Conservation (phyloP, 2,797 vertebrate genomes). For the Sebastes goodei region DNA sequence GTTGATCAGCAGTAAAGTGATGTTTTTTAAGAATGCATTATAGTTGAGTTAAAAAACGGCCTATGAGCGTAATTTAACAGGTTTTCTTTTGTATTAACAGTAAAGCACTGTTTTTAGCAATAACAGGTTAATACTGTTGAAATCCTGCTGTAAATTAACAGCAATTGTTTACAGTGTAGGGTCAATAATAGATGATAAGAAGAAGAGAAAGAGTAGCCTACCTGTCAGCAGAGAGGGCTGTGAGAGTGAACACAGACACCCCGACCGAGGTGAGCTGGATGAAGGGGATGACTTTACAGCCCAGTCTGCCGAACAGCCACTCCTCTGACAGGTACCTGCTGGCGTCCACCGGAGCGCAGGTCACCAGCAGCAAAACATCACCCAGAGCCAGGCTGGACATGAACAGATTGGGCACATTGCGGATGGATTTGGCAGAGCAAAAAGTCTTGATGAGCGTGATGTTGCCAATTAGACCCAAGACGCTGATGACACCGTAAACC, state of each 20-base stretch:
- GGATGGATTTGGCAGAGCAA: slow-evolving; percentile 90
- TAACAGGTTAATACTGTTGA: too few species aligned
- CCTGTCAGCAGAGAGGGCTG: slow-evolving; percentile 96
- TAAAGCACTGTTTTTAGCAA: too few species aligned
- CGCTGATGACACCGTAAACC: slow-evolving; percentile 88
- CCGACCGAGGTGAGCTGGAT: slow-evolving; percentile 97
- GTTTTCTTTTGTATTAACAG: too few species aligned
- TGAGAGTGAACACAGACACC: slow-evolving; percentile 97
- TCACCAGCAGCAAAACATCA: slow-evolving; percentile 91
- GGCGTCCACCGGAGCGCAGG: slow-evolving; percentile 95
- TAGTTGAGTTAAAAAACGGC: too few species aligned
- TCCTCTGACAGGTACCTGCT: slow-evolving; percentile 91
- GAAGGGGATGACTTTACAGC: slow-evolving; percentile 96
- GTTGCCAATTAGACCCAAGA: slow-evolving; percentile 92
- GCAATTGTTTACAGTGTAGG: neutral
- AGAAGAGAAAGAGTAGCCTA: slow-evolving; percentile 57
- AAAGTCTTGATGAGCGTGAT: slow-evolving; percentile 95
- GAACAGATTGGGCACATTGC: slow-evolving; percentile 94
- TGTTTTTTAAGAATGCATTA: too few species aligned
- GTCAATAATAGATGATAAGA: neutral
- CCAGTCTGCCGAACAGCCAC: slow-evolving; percentile 94
- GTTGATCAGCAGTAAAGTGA: too few species aligned
- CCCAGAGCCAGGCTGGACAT: slow-evolving; percentile 95
- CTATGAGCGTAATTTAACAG: too few species aligned
- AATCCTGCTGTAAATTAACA: too few species aligned